Evolutionary conservation across 1,140 invertebrate genomes (phyloP), one percentile per base, ranked within the genome.

Genomic region (Drosophila lini): DNA sequence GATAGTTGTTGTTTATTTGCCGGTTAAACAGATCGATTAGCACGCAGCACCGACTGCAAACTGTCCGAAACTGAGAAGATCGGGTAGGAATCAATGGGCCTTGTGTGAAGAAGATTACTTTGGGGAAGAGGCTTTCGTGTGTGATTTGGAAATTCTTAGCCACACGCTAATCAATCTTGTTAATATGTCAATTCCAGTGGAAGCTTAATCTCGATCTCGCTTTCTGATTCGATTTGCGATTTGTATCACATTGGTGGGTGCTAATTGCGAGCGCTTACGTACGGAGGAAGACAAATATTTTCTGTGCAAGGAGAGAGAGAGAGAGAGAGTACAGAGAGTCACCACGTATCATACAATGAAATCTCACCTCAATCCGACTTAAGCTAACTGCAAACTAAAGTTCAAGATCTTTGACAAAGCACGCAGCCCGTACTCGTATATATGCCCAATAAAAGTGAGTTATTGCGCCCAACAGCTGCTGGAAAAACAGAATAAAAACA

Each of bases 161-260:
- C 32, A 48, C 31, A 50, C 80, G 83, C 73, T 88, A 88, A 88
- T 83, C 28, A 70, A 78, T 88, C 84, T 83, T 61, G 84, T 88
- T 83, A 78, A 89, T 88, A 83, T 69, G 84, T 89, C 84, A 88
- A 88, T 88, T 88, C 19, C 64, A 56, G 28, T 63, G 48, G 67
- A 80, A 80, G 76, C 77, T 67, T 80, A 86, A 86, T 86, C 70
- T 79, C 69, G 52, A 76, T 76, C 65, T 55, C 59, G 52, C 59
- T 68, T 61, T 47, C 67, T 75, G 69, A 78, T 64, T 67, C 55
- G 64, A 41, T 53, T 70, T 59, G 67, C 79, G 36, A 78, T 38
- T 38, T 60, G 80, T 64, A 61, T 71, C 45, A 69, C 61, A 67
- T 59, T 36, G 62, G 22, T 16, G 62, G 57, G 76, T 86, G 83